These are phyloP conservation scores for Atlantisia rogersi DNA, from an alignment of 2,113 vertebrate species.

Conservation along the genomic window DNA sequence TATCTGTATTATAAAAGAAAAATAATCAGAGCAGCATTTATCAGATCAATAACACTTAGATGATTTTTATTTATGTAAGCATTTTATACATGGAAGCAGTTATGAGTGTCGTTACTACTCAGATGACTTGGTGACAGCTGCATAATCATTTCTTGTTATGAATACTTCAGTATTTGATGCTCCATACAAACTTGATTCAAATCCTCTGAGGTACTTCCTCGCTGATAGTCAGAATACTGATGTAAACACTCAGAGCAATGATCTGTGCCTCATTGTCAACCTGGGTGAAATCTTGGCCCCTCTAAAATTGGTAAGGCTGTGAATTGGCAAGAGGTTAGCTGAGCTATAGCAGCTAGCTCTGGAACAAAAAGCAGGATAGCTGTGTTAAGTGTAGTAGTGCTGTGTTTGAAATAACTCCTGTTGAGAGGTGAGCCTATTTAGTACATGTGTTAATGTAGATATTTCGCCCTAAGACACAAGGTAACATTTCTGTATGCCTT, in stretches of 20 bases:
- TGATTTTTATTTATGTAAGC: neutral
- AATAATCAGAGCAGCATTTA: neutral
- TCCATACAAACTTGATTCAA: neutral
- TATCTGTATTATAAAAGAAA: neutral
- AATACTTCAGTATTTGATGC: neutral
- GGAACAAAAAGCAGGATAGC: neutral
- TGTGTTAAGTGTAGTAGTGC: neutral
- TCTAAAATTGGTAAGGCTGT: neutral
- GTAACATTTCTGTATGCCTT: neutral
- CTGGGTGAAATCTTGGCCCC: neutral
- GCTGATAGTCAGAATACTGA: neutral
- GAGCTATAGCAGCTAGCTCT: neutral
- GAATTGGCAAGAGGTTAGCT: neutral
- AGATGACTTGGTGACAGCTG: rapidly evolving
- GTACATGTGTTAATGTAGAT: neutral
- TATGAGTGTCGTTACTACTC: neutral
- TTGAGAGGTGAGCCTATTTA: neutral
- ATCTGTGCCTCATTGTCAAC: neutral
- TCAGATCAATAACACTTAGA: neutral
- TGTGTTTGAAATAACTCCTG: neutral
- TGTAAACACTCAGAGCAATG: neutral
- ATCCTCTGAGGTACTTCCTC: neutral
- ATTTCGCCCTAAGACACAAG: neutral
- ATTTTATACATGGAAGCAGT: neutral
- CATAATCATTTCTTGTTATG: neutral